These are phyloP conservation scores for Mus minutoides DNA, from an alignment of 2,797 vertebrate genomes.

Conservation along the genomic window DNA sequence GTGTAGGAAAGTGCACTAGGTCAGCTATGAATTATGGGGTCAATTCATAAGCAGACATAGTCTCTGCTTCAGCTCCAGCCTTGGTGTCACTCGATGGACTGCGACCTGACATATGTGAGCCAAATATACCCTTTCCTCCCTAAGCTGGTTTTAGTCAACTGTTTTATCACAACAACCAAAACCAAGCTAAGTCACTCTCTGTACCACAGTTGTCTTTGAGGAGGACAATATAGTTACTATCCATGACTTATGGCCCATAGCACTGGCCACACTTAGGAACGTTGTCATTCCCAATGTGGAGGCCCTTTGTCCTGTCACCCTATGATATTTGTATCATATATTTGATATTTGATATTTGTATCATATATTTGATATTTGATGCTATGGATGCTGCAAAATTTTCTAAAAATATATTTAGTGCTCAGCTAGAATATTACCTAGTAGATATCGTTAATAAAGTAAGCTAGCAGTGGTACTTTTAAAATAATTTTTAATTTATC, in stretches of 20 bases:
- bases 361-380: no score
- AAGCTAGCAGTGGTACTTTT: background rate
- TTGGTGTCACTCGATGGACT: background rate
- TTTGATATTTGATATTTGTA: no score
- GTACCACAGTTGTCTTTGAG: background rate
- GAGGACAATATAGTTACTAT: background rate
- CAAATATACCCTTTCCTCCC: background rate
- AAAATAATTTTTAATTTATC: slow-evolving; percentile 39
- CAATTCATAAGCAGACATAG: background rate
- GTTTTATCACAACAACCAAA: background rate
- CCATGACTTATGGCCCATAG: background rate
- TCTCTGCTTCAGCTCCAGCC: background rate
- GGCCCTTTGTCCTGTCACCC: background rate
- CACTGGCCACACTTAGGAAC: background rate
- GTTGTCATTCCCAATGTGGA: background rate
- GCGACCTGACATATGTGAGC: background rate
- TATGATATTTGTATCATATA: no score
- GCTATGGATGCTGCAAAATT: background rate
- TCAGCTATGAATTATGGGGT: no score
- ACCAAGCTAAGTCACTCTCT: background rate
- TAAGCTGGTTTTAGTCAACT: background rate
- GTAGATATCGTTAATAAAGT: slow-evolving; percentile 16
- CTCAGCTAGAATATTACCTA: background rate
- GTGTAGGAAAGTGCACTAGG: no score
- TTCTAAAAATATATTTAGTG: background rate